phyloP scores from a whole-genome alignment of 2,888 invertebrate species.

The Bombylius discolor region DNA sequence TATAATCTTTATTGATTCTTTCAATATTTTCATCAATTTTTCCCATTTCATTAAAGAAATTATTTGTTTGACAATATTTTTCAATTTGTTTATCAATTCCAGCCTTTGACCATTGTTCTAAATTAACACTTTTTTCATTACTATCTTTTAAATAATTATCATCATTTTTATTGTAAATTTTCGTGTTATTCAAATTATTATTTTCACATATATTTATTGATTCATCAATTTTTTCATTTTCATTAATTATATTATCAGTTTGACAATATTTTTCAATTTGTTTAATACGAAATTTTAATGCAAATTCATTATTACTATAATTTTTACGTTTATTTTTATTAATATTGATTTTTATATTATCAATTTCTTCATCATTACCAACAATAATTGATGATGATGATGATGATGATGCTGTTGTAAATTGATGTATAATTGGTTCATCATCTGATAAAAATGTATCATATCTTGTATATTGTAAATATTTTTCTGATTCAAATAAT shows the following conservation, averaged over 20 bases:
- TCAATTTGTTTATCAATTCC: conserved; percentile 20
- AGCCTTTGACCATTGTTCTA: conserved; percentile 23
- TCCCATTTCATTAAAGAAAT: not conserved
- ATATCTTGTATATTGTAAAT: conserved; percentile 23
- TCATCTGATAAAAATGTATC: conserved; percentile 21
- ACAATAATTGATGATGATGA: not conserved
- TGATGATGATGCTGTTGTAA: not conserved
- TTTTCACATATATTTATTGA: not conserved
- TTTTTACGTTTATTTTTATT: not conserved
- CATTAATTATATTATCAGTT: conserved; percentile 32
- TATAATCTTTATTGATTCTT: not conserved
- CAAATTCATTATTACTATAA: conserved; percentile 33
- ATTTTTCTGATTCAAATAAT: conserved; percentile 41
- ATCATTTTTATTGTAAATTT: conserved; percentile 1
- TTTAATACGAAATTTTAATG: conserved; percentile 56
- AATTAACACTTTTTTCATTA: conserved; percentile 1
- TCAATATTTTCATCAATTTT: not conserved
- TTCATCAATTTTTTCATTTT: not conserved
- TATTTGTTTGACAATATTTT: too few relatives aligned
- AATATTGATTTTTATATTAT: not conserved
- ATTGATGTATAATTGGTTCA: conserved; percentile 8
- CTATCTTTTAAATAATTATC: conserved; percentile 4
- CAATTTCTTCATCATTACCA: not conserved
- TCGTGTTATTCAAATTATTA: not conserved
- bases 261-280: conserved; percentile 46